Base-by-base conservation (phyloP, 2,797 vertebrate species). In the Acanthurus lineatus region DNA sequence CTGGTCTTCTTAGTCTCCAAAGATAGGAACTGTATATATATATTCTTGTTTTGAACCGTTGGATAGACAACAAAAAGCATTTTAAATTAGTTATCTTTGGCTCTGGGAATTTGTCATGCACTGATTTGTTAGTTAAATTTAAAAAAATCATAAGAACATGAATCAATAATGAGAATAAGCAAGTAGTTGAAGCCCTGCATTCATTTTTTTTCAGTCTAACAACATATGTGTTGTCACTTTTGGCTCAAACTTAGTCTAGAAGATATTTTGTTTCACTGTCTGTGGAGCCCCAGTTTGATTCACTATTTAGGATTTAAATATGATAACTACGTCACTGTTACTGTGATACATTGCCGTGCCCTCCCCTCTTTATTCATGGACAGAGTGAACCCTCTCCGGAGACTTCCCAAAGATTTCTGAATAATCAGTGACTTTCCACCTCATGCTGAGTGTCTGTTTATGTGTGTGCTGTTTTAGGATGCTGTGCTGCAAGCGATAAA, bases 381-480 rank as follows among this genome's bases (percentile, higher is more conserved):
- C 65, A 77, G 64, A 57, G 56, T n/a, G 44, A 67, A 78, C 6
- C 44, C 45, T 2, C 4, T 54, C 25, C 54, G 61, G 57, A 65
- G 54, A 35, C 17, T 49, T 56, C 10, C 12, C 12, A 54, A n/a
- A 53, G 40, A 66, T 2, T 8, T 53, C 15, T 22, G 15, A 69
- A 4, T 3, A 14, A 56, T 19, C 45, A 51, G 32, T 57, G 61
- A 22, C 44, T 48, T 52, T 54, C n/a, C 14, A 8, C 20, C 14
- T 52, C 51, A 9, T 65, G 48, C 69, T 90, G 47, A 86, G 11
- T 45, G 4, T 83, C 67, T 72, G 11, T 85, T 60, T 56, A 3
- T 79, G 14, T 90, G 45, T 93, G 35, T 93, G 77, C 59, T 82
- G 58, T 81, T 88, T 64, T 53, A 96, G 95, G 88, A 89, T 2